These are phyloP conservation scores for Sapayoa aenigma DNA, from an alignment of 2,113 vertebrate species.

Conservation along the genomic window DNA sequence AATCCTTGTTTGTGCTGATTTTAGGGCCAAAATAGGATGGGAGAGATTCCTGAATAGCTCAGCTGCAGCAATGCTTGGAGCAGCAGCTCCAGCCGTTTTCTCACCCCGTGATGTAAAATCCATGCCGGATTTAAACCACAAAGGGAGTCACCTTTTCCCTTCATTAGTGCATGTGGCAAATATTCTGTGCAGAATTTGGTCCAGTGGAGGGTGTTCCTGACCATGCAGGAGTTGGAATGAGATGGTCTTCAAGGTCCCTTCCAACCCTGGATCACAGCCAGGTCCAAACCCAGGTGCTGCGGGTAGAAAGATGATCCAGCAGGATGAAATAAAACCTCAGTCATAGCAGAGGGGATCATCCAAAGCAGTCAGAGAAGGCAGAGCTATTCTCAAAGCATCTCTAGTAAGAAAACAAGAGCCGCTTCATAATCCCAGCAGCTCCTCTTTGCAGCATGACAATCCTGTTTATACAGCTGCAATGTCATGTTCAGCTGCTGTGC, in stretches of 20 bases:
- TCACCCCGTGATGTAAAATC: background rate
- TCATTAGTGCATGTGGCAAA: fast-evolving
- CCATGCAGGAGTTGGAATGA: background rate
- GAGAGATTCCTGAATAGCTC: background rate
- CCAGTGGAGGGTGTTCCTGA: background rate
- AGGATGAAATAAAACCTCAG: background rate
- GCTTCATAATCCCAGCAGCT: background rate
- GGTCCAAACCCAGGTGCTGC: background rate
- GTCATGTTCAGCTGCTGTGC: background rate
- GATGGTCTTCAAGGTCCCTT: background rate
- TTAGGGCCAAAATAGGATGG: background rate
- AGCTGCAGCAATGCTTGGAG: background rate
- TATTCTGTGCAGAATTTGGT: fast-evolving
- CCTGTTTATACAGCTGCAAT: background rate
- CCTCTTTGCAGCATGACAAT: background rate
- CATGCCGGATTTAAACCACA: background rate
- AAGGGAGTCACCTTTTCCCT: background rate
- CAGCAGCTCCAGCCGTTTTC: background rate
- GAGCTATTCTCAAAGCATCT: background rate
- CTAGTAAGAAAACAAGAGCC: background rate
- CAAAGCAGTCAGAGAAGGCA: background rate
- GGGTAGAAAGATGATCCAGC: background rate
- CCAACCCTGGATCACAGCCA: background rate
- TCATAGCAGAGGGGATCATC: background rate
- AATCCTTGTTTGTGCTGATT: fast-evolving